A percentile compares a stretch with the other conserved stretches of the same genome.
Conservation (phyloP, 2,797 vertebrate genomes). For the Acipenser ruthenus region DNA sequence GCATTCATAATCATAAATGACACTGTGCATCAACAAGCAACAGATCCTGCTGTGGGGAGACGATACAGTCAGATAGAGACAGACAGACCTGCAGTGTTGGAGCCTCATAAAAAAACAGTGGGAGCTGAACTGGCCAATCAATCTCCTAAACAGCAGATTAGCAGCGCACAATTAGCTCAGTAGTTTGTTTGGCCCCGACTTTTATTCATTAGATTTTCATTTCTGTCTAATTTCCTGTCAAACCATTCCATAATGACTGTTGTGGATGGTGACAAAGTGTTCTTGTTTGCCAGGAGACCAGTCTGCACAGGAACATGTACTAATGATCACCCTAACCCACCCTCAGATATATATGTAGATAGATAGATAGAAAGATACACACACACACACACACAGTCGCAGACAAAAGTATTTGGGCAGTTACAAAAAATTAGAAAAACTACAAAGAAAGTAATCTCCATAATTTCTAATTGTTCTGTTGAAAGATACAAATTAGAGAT, state of each 20-base stretch:
- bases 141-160: background rate
- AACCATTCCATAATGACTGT: background rate
- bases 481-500: no score
- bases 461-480: no score
- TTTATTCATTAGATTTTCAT: constrained; percentile 4
- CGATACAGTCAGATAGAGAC: background rate
- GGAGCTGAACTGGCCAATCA: background rate
- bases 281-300: background rate
- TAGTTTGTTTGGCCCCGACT: background rate
- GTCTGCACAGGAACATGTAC: background rate
- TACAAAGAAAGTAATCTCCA: no score
- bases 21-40: background rate
- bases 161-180: constrained; percentile 1
- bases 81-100: background rate
- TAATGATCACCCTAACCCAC: background rate
- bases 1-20: background rate
- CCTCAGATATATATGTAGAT: background rate
- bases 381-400: no score
- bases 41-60: background rate
- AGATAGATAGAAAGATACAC: background rate
- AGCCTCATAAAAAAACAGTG: background rate
- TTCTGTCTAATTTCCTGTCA: constrained; percentile 3
- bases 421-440: no score
- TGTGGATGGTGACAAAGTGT: constrained; percentile 1
- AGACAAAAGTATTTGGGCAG: no score